Evolutionary conservation across 2,888 invertebrate species (phyloP).

Genomic region (Ormyrus labotus): DNA sequence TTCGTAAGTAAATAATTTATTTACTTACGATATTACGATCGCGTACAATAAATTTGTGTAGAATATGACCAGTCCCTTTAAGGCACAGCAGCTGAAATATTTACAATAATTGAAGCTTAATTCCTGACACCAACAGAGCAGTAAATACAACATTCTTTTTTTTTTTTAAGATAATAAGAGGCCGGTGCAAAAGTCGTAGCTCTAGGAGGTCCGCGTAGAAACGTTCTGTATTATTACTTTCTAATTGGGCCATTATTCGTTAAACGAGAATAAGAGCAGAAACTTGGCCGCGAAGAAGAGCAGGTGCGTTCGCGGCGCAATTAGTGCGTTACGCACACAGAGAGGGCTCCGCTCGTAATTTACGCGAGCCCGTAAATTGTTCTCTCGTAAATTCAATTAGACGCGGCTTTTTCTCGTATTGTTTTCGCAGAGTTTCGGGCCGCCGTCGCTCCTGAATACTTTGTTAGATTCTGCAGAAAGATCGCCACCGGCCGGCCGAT

Average conservation of each 20-base stretch:
- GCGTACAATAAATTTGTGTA: no score
- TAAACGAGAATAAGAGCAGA: slow-evolving; percentile 56
- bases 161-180: slow-evolving; percentile 61
- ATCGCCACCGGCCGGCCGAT: slow-evolving; percentile 24
- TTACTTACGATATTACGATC: no score
- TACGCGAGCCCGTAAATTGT: slow-evolving; percentile 47
- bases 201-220: slow-evolving; percentile 45
- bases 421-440: neutral
- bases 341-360: neutral
- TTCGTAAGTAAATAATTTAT: no score
- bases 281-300: slow-evolving; percentile 30
- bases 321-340: slow-evolving; percentile 45
- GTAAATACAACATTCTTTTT: no score
- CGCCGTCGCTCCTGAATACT: neutral
- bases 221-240: slow-evolving; percentile 65
- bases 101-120: no score
- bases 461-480: slow-evolving; percentile 31
- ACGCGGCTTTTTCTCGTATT: slow-evolving; percentile 17
- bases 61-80: no score
- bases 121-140: no score
- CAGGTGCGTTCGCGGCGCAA: slow-evolving; percentile 50
- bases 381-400: slow-evolving; percentile 54
- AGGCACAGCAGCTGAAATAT: no score
- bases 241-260: slow-evolving; percentile 68
- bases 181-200: slow-evolving; percentile 57